These are phyloP conservation scores for Trachelus stipa DNA, from an alignment of 2,888 invertebrate species.

Conservation along the genomic window DNA sequence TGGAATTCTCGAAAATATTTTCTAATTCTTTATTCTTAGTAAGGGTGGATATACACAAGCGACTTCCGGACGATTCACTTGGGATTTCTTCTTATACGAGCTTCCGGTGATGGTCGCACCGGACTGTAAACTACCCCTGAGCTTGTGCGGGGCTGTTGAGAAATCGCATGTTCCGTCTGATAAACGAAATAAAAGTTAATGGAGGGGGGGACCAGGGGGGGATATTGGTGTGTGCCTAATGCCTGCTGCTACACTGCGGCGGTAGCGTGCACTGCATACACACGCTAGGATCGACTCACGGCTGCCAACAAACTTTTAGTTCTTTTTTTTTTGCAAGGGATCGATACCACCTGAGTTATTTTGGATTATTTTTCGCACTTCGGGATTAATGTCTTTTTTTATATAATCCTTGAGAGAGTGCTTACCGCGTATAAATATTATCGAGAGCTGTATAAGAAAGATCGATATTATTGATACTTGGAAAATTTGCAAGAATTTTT, in stretches of 20 bases:
- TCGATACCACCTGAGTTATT: constrained; percentile 55
- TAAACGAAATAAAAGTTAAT: constrained; percentile 59
- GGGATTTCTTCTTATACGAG: not conserved
- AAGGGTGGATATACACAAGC: not conserved
- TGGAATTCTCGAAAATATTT: not conserved
- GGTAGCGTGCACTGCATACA: constrained; percentile 42
- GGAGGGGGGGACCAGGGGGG: constrained; percentile 22
- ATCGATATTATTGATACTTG: not conserved
- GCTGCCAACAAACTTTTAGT: constrained; percentile 44
- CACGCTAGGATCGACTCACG: constrained; percentile 28
- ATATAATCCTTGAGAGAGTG: not conserved
- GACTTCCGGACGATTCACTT: not conserved
- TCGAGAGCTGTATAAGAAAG: not conserved
- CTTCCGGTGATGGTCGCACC: not conserved
- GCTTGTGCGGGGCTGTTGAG: constrained; percentile 27
- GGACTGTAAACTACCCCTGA: not conserved
- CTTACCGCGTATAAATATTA: not conserved
- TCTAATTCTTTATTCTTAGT: not conserved
- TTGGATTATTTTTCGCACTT: constrained; percentile 54
- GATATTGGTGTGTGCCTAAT: constrained; percentile 49
- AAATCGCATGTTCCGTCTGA: constrained; percentile 61
- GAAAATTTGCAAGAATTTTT: not conserved
- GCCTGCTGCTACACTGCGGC: constrained; percentile 35
- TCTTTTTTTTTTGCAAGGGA: constrained; percentile 50
- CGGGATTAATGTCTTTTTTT: not conserved